Percentiles rank a stretch among this genome's conserved stretches.
phyloP scores from a whole-genome alignment of 2,888 invertebrate species.

The Athrips mouffetella region DNA sequence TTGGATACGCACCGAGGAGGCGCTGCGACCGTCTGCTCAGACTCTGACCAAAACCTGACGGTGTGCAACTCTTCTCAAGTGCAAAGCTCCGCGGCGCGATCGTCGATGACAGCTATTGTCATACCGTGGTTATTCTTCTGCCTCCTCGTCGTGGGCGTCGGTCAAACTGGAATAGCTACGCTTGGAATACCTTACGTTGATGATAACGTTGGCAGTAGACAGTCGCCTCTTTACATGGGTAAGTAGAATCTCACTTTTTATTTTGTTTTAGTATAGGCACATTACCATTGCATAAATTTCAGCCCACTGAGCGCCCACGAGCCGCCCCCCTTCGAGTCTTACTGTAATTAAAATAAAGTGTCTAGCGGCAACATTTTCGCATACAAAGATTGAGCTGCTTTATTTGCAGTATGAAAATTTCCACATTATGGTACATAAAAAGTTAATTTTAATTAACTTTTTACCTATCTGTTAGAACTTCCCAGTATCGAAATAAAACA shows the following conservation, averaged over 20 bases:
- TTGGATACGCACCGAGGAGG: conserved; percentile 54
- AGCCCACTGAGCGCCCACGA: conserved; percentile 37
- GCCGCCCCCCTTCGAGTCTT: conserved; percentile 40
- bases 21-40: conserved; percentile 54
- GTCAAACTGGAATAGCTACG: conserved; percentile 94
- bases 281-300: conserved; percentile 45
- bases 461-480: neutral
- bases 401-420: too few species aligned
- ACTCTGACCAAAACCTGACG: conserved; percentile 39
- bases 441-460: neutral
- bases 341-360: conserved; percentile 49
- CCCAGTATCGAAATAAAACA: neutral
- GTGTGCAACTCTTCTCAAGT: conserved; percentile 80
- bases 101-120: conserved; percentile 88
- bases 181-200: conserved; percentile 96
- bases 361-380: too few species aligned
- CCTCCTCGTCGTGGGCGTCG: conserved; percentile 92
- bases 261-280: too few species aligned
- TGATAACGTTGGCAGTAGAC: conserved; percentile 94
- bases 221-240: conserved; percentile 95
- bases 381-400: too few species aligned
- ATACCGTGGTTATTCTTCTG: conserved; percentile 93
- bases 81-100: conserved; percentile 82
- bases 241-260: too few species aligned
- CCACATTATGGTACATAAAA: too few species aligned